Evolutionary conservation across 2,888 invertebrate genomes (phyloP), one percentile per base, ranked within the genome.

Genomic region (Nemoura dubitans): DNA sequence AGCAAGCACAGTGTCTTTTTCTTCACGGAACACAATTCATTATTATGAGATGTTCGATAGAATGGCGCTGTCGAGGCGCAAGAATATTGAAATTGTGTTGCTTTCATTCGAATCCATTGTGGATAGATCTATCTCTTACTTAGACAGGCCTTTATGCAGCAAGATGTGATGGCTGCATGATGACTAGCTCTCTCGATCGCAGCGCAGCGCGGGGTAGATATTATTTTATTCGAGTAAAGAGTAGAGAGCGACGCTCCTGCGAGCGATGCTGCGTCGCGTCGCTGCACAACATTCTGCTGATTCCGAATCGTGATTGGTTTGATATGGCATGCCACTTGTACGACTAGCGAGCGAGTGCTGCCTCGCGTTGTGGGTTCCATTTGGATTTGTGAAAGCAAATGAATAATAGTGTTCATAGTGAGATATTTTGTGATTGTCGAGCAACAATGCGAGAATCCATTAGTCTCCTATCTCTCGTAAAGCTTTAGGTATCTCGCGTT

Each of bases 51-150:
- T 21, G 59, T 59, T 59, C 59, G 59, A 59, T 59, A 59, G 59
- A 59, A 59, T 59, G 21, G 27, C 83, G 43, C 25, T 42, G 26
- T 30, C 83, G 43, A 83, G 36, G 42, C 83, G 26, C 83, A 83
- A 83, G 83, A 83, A 85, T 85, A 87, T 87, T 87, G 85, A 87
- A 82, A 85, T 87, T 86, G 83, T 87, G 85, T 87, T 87, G 86
- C 85, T 81, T 85, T 87, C 85, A 85, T 87, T 87, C 76, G n/a
- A 83, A 42, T 43, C 26, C 87, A 87, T 87, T 87, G 87, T 87
- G 76, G 21, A 26, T 42, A n/a, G 42, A 43, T 83, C 83, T 83
- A 83, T 83, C 83, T 83, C 42, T 59, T 83, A 83, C 42, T 83
- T 83, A 83, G 83, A 83, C 83, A 83, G 43, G n/a, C 83, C 27